A percentile compares a stretch with the other conserved stretches of the same genome.
These are phyloP conservation scores for Drosophila saltans DNA, from an alignment of 1,140 invertebrate species.

Conservation along the genomic window DNA sequence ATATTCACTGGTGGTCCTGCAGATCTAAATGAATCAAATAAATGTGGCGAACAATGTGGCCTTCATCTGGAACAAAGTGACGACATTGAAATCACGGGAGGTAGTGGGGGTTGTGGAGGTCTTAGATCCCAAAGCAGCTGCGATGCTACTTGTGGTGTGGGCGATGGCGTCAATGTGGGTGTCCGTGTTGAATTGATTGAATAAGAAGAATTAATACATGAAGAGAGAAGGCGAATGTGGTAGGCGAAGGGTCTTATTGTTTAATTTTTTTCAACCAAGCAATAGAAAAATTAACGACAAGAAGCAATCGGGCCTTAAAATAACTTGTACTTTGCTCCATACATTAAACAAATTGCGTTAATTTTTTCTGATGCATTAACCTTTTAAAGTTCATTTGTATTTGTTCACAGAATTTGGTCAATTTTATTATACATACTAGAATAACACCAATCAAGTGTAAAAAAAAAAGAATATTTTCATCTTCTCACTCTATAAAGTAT, in stretches of 20 bases:
- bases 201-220: slow-evolving; percentile 25
- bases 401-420: not conserved
- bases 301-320: slow-evolving; percentile 5
- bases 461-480: slow-evolving; percentile 49
- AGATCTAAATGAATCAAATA: not conserved
- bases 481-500: slow-evolving; percentile 47
- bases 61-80: slow-evolving; percentile 15
- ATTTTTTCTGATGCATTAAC: slow-evolving; percentile 54
- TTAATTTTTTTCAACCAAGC: slow-evolving; percentile 1
- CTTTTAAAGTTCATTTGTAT: slow-evolving; percentile 14
- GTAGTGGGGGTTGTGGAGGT: slow-evolving; percentile 3
- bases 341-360: slow-evolving; percentile 68
- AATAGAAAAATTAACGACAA: slow-evolving; percentile 15
- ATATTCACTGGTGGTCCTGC: slow-evolving; percentile 20
- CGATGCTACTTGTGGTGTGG: slow-evolving; percentile 50
- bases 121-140: slow-evolving; percentile 18
- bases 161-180: slow-evolving; percentile 53
- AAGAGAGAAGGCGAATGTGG: not conserved
- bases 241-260: slow-evolving; percentile 1
- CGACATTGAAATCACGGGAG: slow-evolving; percentile 4
- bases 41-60: slow-evolving; percentile 6
- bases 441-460: slow-evolving; percentile 10
- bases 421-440: not conserved
- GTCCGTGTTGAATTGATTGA: slow-evolving; percentile 46
- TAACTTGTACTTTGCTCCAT: slow-evolving; percentile 42